Percentiles rank a stretch among this genome's conserved stretches.
These are phyloP conservation scores for Ophion ellenae DNA, from an alignment of 2,888 invertebrate genomes.

Conservation along the genomic window DNA sequence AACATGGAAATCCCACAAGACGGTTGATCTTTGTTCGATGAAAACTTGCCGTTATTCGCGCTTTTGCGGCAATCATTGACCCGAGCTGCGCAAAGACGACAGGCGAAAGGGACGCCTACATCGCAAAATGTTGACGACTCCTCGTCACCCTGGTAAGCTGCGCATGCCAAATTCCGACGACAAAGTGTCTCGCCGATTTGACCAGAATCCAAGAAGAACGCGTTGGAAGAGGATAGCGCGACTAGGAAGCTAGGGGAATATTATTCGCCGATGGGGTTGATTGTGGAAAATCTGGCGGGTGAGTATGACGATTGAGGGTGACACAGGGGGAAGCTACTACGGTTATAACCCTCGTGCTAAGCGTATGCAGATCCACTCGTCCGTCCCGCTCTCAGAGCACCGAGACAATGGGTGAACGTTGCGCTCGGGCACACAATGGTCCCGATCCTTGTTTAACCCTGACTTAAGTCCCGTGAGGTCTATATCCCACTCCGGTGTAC, in stretches of 20 bases:
- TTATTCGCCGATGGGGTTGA: conserved; percentile 51
- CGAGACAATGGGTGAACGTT: conserved; percentile 81
- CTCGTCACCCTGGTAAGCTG: conserved; percentile 21
- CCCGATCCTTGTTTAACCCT: conserved; percentile 84
- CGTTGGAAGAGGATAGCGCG: conserved; percentile 52
- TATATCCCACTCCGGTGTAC: conserved; percentile 80
- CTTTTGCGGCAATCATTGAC: neutral
- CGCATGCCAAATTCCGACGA: conserved; percentile 1
- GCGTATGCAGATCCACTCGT: conserved; percentile 84
- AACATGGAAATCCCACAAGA: conserved; percentile 77
- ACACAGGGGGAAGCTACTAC: conserved; percentile 49
- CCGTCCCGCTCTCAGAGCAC: conserved; percentile 75
- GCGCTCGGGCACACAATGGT: conserved; percentile 79
- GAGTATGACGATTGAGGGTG: conserved; percentile 71
- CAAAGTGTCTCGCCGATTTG: conserved; percentile 9
- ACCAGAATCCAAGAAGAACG: neutral
- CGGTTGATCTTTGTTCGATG: conserved; percentile 11
- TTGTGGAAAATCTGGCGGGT: conserved; percentile 32
- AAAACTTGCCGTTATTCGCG: neutral
- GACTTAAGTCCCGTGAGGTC: conserved; percentile 82
- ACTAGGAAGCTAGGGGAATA: conserved; percentile 56
- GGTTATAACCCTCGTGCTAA: conserved; percentile 81
- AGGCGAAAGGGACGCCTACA: neutral
- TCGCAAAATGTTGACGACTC: conserved; percentile 9
- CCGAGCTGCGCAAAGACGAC: neutral